These are phyloP conservation scores for Cephus pygmeus DNA, from an alignment of 2,888 invertebrate genomes.

Conservation along the genomic window DNA sequence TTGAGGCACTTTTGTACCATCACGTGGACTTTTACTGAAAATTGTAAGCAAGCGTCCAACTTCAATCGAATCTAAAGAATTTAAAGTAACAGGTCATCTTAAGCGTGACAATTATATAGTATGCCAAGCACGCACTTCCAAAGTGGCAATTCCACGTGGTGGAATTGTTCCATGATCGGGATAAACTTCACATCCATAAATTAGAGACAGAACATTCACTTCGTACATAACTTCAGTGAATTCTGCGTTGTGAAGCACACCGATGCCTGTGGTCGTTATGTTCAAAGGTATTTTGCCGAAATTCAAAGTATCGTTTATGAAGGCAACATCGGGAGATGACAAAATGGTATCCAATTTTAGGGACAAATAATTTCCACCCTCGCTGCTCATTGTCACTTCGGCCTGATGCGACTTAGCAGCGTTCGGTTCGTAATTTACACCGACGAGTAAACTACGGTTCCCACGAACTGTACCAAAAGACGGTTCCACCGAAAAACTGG, in stretches of 20 bases:
- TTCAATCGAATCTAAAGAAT: slow-evolving; percentile 32
- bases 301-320: slow-evolving; percentile 40
- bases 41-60: slow-evolving; percentile 38
- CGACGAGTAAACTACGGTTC: slow-evolving; percentile 67
- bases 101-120: neutral
- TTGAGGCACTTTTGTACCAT: slow-evolving; percentile 33
- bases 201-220: slow-evolving; percentile 31
- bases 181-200: slow-evolving; percentile 33
- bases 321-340: slow-evolving; percentile 33
- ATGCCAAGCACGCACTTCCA: slow-evolving; percentile 29
- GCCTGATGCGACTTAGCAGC: slow-evolving; percentile 35
- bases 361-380: slow-evolving; percentile 50
- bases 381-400: slow-evolving; percentile 56
- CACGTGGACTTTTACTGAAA: slow-evolving; percentile 28
- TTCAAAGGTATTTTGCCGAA: slow-evolving; percentile 62
- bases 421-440: slow-evolving; percentile 56
- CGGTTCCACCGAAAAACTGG: slow-evolving; percentile 69
- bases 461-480: slow-evolving; percentile 68
- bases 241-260: slow-evolving; percentile 43
- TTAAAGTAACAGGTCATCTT: neutral
- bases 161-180: slow-evolving; percentile 36
- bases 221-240: slow-evolving; percentile 33
- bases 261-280: slow-evolving; percentile 35
- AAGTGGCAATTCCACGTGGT: slow-evolving; percentile 38
- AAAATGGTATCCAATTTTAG: slow-evolving; percentile 35